These are phyloP conservation scores for Drosophila incognita DNA, from an alignment of 2,888 invertebrate species.

Conservation along the genomic window DNA sequence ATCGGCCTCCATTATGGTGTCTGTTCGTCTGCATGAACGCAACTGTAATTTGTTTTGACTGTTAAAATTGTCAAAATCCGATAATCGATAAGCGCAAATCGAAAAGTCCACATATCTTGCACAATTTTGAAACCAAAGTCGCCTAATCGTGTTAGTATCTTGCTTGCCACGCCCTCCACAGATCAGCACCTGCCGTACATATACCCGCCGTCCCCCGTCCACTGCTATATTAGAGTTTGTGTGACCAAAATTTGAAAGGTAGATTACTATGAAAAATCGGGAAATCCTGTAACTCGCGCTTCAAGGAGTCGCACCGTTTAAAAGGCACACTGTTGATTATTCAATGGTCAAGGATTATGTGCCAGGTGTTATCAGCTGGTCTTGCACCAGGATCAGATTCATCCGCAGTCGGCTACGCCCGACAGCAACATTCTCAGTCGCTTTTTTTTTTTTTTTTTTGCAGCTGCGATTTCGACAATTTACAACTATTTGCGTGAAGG, in stretches of 20 bases:
- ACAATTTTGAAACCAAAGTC: background rate
- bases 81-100: background rate
- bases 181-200: background rate
- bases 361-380: background rate
- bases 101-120: background rate
- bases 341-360: background rate
- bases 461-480: slow-evolving; percentile 55
- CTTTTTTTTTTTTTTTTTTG: slow-evolving; percentile 29
- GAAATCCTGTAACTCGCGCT: too few species aligned
- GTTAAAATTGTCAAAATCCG: background rate
- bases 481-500: slow-evolving; percentile 57
- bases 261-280: background rate
- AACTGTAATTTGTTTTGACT: background rate
- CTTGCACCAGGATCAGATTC: background rate
- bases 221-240: background rate
- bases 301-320: too few species aligned
- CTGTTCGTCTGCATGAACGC: background rate
- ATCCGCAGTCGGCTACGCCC: background rate
- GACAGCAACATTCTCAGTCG: background rate
- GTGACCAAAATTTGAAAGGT: background rate
- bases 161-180: background rate
- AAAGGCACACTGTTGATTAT: background rate
- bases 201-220: background rate
- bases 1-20: background rate
- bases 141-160: background rate